Evolutionary conservation across 2,797 vertebrate genomes (phyloP), one percentile per base, ranked within the genome.

Genomic region (Distichodus sexfasciatus): DNA sequence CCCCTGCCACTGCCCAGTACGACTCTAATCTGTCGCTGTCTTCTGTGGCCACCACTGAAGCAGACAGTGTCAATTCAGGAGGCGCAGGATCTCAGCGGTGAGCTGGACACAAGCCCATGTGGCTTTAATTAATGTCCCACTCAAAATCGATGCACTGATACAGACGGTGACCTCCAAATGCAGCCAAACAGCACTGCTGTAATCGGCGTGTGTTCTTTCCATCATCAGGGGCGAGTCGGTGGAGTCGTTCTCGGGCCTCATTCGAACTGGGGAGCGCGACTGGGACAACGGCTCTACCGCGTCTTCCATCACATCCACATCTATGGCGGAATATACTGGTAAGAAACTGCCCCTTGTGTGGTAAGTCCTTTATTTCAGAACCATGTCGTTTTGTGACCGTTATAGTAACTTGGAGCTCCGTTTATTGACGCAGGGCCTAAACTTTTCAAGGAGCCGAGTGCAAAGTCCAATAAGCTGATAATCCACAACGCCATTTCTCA

Each of bases 311-410:
- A 91, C 95, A 11, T 99, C 96, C 0, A 93, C 93, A 10, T 98
- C 96, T 1, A 94, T 98, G 92, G 96, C 96, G 1, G 97, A 99
- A 85, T 99, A 99, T 79, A 97, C 94, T 60, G 97, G 97, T 94
- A 21, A 77, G 33, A 11, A 4, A 19, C 35, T 51, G 3, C 24
- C 31, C 2, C n/a, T 50, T 24, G 21, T 26, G 15, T 28, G 1
- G 4, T 4, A 14, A 28, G 24, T 26, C 17, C 15, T 15, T 40
- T 47, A n/a, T n/a, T n/a, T n/a, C n/a, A n/a, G n/a, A n/a, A n/a
- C n/a, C n/a, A n/a, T n/a, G n/a, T n/a, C n/a, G n/a, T n/a, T n/a
- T n/a, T n/a, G n/a, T n/a, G n/a, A n/a, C n/a, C n/a, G n/a, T n/a
- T n/a, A n/a, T n/a, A n/a, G n/a, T n/a, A n/a, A n/a, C n/a, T 33